Percentiles rank a stretch among this genome's conserved stretches.
Conservation (phyloP, 2,113 vertebrate genomes). For the Oreochromis niloticus region DNA sequence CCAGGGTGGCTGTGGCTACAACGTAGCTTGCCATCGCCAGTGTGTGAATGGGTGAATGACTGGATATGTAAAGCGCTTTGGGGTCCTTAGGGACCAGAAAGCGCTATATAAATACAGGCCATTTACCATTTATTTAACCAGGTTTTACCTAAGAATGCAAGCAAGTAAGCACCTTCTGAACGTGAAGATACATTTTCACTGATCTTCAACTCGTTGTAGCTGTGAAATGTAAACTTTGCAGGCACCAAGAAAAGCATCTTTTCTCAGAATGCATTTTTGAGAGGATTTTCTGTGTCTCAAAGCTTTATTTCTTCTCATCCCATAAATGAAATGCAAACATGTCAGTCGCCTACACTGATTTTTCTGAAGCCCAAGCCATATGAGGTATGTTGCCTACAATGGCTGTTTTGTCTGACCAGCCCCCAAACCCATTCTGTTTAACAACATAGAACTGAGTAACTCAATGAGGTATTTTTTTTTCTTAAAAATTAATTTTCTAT, state of each 20-base stretch:
- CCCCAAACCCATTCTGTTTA: not conserved
- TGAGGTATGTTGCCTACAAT: not conserved
- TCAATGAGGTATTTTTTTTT: rapidly evolving
- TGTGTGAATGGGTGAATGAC: too few species aligned
- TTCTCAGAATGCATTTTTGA: not conserved
- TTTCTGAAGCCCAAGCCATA: not conserved
- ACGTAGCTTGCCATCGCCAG: too few species aligned
- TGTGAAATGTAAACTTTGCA: not conserved
- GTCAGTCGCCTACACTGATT: not conserved
- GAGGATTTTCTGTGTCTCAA: not conserved
- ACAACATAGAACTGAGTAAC: not conserved
- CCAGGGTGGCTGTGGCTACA: too few species aligned
- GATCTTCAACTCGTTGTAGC: not conserved
- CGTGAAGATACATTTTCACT: not conserved
- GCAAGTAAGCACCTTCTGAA: not conserved
- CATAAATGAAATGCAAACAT: not conserved
- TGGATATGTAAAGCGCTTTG: too few species aligned
- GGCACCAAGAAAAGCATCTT: not conserved
- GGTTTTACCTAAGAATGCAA: not conserved
- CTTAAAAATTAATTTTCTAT: not conserved
- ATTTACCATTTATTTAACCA: too few species aligned
- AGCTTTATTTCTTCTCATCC: not conserved
- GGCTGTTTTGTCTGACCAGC: not conserved
- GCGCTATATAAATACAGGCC: too few species aligned
- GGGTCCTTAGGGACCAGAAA: too few species aligned